phyloP scores from a whole-genome alignment of 2,113 vertebrate species.

The Clinocottus analis region DNA sequence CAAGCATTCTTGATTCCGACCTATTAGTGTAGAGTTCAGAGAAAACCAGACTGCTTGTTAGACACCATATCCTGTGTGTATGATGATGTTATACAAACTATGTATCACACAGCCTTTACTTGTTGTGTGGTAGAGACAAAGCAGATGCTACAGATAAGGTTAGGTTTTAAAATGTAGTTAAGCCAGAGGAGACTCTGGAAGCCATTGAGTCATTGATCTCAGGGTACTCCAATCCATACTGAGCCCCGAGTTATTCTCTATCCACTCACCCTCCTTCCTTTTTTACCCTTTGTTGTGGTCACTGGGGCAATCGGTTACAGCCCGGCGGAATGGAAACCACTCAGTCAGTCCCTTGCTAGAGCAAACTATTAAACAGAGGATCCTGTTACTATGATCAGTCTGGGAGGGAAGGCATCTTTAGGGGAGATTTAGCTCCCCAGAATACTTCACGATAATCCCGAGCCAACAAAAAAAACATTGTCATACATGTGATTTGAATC shows the following conservation, averaged over 20 bases:
- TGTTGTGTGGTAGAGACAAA: constrained; percentile 41
- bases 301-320: constrained; percentile 80
- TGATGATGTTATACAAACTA: constrained; percentile 48
- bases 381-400: constrained; percentile 75
- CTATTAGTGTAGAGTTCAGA: constrained; percentile 43
- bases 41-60: constrained; percentile 40
- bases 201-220: constrained; percentile 72
- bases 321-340: constrained; percentile 77
- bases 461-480: constrained; percentile 54
- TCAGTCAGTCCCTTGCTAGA: constrained; percentile 69
- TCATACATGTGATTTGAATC: constrained; percentile 40
- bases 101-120: constrained; percentile 47
- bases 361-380: constrained; percentile 80
- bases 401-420: constrained; percentile 63
- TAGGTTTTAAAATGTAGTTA: constrained; percentile 60
- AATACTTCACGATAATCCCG: constrained; percentile 48
- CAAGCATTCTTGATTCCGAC: constrained; percentile 48
- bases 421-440: constrained; percentile 60
- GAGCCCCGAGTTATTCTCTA: constrained; percentile 61
- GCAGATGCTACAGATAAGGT: constrained; percentile 62
- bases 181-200: constrained; percentile 69
- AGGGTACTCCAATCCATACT: constrained; percentile 59
- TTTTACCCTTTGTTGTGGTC: constrained; percentile 79
- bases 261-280: constrained; percentile 67
- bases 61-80: constrained; percentile 50